Evolutionary conservation across 2,888 invertebrate species (phyloP).

Genomic region (Taenaris catops): DNA sequence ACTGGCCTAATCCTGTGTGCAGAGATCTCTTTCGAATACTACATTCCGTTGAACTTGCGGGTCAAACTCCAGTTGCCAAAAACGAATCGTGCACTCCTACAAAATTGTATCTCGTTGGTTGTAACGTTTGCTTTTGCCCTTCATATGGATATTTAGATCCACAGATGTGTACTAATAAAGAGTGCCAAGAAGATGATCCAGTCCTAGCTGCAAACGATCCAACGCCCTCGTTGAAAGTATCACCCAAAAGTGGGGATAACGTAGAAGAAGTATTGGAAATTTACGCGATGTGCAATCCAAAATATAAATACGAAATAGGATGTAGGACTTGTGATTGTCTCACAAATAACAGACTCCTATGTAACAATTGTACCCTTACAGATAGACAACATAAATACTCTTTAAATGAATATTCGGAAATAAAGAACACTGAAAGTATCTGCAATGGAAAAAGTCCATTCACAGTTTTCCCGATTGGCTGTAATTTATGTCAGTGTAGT

Average conservation of each 20-base stretch:
- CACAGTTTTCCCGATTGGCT: constrained; percentile 57
- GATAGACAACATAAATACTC: not conserved
- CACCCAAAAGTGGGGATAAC: constrained; percentile 9
- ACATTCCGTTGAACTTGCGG: constrained; percentile 39
- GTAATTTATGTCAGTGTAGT: constrained; percentile 77
- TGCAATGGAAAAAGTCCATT: constrained; percentile 37
- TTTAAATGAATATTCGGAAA: not conserved
- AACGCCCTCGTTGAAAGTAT: not conserved
- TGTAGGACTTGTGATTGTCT: constrained; percentile 75
- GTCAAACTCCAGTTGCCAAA: constrained; percentile 21
- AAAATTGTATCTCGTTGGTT: constrained; percentile 49
- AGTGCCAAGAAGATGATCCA: constrained; percentile 38
- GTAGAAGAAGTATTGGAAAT: constrained; percentile 32
- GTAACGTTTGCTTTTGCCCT: constrained; percentile 58
- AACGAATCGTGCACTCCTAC: constrained; percentile 38
- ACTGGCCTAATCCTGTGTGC: constrained; percentile 62
- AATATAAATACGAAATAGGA: constrained; percentile 60
- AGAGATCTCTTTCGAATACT: constrained; percentile 51
- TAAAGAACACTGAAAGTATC: constrained; percentile 25
- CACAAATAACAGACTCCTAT: constrained; percentile 62
- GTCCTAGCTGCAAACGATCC: constrained; percentile 9
- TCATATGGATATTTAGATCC: constrained; percentile 35
- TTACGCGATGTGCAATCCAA: constrained; percentile 52
- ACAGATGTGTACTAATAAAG: constrained; percentile 42
- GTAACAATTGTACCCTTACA: constrained; percentile 46